Percentiles rank a stretch among this genome's conserved stretches.
Evolutionary conservation across 2,113 vertebrate species (phyloP).

Genomic region (Brevimyrus niger): DNA sequence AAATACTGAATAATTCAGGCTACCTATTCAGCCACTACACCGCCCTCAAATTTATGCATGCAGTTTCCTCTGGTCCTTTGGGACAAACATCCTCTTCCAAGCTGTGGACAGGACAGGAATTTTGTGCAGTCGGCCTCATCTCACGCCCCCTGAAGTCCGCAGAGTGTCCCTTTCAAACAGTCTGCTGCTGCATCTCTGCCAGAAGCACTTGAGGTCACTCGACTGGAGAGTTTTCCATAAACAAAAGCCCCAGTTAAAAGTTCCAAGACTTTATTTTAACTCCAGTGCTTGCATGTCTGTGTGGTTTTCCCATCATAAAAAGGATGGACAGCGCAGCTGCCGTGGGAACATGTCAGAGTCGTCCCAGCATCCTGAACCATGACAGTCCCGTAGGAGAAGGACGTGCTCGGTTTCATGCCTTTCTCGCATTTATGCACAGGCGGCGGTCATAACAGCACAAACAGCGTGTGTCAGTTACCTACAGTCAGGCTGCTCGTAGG

Average conservation of each 20-base stretch:
- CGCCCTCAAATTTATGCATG: neutral
- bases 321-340: neutral
- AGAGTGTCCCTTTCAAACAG: neutral
- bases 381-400: neutral
- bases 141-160: neutral
- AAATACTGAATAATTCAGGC: neutral
- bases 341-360: neutral
- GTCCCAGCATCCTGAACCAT: neutral
- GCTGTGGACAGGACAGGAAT: neutral
- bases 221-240: neutral
- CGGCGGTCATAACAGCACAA: neutral
- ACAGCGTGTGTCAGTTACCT: neutral
- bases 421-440: neutral
- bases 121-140: neutral
- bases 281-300: neutral
- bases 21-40: neutral
- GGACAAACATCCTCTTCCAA: neutral
- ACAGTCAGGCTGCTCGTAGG: neutral
- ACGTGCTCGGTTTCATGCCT: neutral
- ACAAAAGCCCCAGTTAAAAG: neutral
- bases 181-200: neutral
- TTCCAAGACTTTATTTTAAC: neutral
- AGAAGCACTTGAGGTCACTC: neutral
- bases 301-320: neutral
- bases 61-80: neutral